Percentiles rank a stretch among this genome's conserved stretches.
phyloP scores from a whole-genome alignment of 1,140 invertebrate species.

The Dufourea novaeangliae region DNA sequence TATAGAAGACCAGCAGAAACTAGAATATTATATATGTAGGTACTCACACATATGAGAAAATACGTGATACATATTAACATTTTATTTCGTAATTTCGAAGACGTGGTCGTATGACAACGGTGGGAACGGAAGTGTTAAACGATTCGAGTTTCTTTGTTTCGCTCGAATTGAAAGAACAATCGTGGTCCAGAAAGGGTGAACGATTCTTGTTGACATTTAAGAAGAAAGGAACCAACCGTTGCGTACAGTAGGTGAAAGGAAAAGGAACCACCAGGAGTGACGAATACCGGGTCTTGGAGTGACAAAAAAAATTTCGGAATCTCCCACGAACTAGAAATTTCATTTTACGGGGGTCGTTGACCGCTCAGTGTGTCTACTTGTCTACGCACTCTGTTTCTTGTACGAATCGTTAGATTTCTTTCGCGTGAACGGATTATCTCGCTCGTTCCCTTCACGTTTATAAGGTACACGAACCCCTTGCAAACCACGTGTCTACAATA shows the following conservation, averaged over 20 bases:
- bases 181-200: background rate
- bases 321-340: background rate
- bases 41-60: too few species aligned
- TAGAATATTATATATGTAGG: too few species aligned
- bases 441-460: too few species aligned
- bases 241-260: constrained; percentile 1
- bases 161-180: background rate
- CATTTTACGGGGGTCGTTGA: background rate
- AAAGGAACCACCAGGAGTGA: background rate
- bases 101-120: too few species aligned
- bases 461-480: too few species aligned
- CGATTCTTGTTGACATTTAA: constrained; percentile 9
- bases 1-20: too few species aligned
- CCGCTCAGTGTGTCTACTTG: too few species aligned
- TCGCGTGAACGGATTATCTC: too few species aligned
- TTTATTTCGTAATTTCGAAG: too few species aligned
- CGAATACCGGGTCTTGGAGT: background rate
- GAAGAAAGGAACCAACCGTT: background rate
- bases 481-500: too few species aligned
- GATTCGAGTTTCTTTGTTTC: background rate
- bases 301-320: background rate
- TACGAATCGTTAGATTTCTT: background rate
- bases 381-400: too few species aligned
- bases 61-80: too few species aligned
- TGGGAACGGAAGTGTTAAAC: background rate